A percentile compares a stretch with the other conserved stretches of the same genome.
These are phyloP conservation scores for Sapajus apella DNA, from an alignment of 2,113 vertebrate genomes.

Conservation along the genomic window DNA sequence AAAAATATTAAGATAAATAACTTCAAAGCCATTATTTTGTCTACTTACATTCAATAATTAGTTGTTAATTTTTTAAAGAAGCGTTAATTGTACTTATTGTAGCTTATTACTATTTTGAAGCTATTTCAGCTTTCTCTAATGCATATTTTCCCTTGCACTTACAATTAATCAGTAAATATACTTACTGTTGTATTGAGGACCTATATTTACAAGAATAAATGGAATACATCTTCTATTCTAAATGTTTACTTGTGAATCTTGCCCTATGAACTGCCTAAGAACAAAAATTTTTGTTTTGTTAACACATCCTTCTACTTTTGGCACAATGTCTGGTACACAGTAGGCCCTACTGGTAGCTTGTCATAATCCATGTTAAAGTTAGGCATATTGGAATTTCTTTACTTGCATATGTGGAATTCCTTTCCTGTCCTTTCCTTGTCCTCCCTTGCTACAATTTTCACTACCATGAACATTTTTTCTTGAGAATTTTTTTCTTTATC, in stretches of 20 bases:
- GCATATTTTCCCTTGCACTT: neutral
- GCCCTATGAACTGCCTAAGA: neutral
- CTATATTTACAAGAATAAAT: neutral
- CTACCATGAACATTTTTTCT: neutral
- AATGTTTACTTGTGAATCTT: slow-evolving; percentile 36
- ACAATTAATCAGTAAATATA: slow-evolving; percentile 27
- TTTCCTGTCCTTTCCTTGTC: neutral
- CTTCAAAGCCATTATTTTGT: slow-evolving; percentile 21
- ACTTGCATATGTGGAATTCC: neutral
- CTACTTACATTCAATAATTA: slow-evolving; percentile 11
- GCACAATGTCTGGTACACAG: neutral
- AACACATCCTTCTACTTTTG: neutral
- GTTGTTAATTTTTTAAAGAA: neutral
- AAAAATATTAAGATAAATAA: slow-evolving; percentile 11
- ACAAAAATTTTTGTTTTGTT: slow-evolving; percentile 10
- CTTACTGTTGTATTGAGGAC: slow-evolving; percentile 5
- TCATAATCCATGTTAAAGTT: slow-evolving; percentile 15
- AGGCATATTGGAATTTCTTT: slow-evolving; percentile 39
- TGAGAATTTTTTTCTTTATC: slow-evolving; percentile 18
- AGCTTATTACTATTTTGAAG: slow-evolving; percentile 27
- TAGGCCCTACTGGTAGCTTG: neutral
- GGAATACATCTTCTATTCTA: neutral
- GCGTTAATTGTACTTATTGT: neutral
- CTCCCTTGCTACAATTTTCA: neutral
- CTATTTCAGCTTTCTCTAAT: slow-evolving; percentile 32